Percentiles rank a stretch among this genome's conserved stretches.
phyloP scores from a whole-genome alignment of 2,888 invertebrate species.

The Hydropsyche betteni region DNA sequence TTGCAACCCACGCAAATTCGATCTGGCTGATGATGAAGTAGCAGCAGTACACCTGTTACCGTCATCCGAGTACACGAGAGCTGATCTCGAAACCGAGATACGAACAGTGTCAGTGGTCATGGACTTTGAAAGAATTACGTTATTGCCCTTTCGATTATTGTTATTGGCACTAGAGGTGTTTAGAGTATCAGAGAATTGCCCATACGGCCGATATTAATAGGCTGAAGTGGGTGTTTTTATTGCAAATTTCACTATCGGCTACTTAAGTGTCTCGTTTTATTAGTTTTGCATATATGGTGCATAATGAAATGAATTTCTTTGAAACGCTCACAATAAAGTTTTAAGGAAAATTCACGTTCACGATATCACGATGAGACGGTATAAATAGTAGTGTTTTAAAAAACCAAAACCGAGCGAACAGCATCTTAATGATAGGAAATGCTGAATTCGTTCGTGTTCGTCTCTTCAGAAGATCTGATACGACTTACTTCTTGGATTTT shows the following conservation, averaged over 20 bases:
- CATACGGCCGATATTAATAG: too few species aligned
- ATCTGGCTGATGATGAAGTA: conserved; percentile 29
- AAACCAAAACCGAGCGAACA: not conserved
- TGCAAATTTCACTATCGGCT: too few species aligned
- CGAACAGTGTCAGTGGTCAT: not conserved
- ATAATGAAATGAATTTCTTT: too few species aligned
- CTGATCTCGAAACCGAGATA: conserved; percentile 34
- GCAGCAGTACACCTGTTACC: conserved; percentile 39
- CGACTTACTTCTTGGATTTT: not conserved
- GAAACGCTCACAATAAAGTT: too few species aligned
- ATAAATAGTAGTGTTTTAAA: not conserved
- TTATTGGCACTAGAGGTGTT: too few species aligned
- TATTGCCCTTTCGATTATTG: too few species aligned
- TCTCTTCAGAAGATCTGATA: conserved; percentile 10
- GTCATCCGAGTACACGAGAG: conserved; percentile 32
- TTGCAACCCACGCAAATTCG: conserved; percentile 13
- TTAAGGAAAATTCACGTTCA: too few species aligned
- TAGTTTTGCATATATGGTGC: too few species aligned
- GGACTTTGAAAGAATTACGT: not conserved
- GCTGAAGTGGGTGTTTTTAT: too few species aligned
- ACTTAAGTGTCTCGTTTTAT: too few species aligned
- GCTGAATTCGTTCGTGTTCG: not conserved
- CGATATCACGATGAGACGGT: too few species aligned
- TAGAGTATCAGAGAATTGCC: too few species aligned
- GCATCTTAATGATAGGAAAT: not conserved